Evolutionary conservation across 2,797 vertebrate genomes (phyloP).

Genomic region (Sebastes trivittatus): DNA sequence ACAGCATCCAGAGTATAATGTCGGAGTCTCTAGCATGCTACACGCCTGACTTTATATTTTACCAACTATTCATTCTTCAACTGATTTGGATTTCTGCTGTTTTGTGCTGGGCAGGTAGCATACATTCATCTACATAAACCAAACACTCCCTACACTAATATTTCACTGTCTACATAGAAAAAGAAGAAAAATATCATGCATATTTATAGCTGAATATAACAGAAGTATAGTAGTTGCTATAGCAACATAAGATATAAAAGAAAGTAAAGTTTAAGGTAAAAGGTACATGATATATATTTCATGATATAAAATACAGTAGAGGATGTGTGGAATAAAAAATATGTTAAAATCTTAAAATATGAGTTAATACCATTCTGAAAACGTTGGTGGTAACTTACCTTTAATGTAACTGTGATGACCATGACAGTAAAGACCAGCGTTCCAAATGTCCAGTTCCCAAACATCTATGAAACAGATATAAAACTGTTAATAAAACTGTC

Average conservation of each 20-base stretch:
- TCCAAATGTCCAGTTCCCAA: constrained; percentile 99
- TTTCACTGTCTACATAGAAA: neutral
- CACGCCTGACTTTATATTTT: neutral
- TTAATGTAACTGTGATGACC: constrained; percentile 97
- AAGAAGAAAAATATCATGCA: neutral
- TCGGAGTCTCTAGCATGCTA: neutral
- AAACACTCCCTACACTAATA: neutral
- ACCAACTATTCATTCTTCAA: neutral
- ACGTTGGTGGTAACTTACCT: constrained; percentile 81
- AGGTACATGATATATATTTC: neutral
- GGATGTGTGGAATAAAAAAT: neutral
- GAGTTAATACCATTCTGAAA: neutral
- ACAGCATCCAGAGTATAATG: neutral
- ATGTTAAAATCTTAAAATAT: neutral
- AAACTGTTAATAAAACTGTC: neutral
- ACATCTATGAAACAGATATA: constrained; percentile 85
- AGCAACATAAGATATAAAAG: neutral
- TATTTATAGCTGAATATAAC: neutral
- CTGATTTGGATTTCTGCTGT: neutral
- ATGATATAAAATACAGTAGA: neutral
- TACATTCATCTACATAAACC: neutral
- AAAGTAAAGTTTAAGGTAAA: neutral
- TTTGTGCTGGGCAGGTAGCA: neutral
- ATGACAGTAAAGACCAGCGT: constrained; percentile 98
- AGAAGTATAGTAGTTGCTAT: neutral